A percentile compares a stretch with the other conserved stretches of the same genome.
These are phyloP conservation scores for Oncorhynchus clarkii DNA, from an alignment of 2,113 vertebrate genomes.

Conservation along the genomic window DNA sequence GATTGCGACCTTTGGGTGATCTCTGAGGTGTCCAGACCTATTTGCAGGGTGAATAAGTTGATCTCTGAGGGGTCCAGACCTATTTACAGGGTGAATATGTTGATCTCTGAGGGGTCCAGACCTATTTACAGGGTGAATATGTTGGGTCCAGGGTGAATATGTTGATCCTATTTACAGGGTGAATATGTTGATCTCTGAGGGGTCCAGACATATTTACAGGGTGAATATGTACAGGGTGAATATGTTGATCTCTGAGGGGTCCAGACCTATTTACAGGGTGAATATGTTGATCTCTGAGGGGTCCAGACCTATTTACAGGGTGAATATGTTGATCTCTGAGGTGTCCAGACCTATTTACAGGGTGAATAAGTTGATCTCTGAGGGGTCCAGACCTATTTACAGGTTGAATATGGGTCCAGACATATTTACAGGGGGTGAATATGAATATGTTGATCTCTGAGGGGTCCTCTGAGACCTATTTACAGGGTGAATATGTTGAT, in stretches of 20 bases:
- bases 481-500: conserved; percentile 76
- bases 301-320: conserved; percentile 72
- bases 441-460: conserved; percentile 78
- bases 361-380: conserved; percentile 77
- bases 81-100: conserved; percentile 72
- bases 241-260: conserved; percentile 79
- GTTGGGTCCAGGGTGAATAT: conserved; percentile 76
- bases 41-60: conserved; percentile 73
- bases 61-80: conserved; percentile 78
- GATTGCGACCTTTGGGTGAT: no score
- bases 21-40: conserved; percentile 76
- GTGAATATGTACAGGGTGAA: conserved; percentile 69
- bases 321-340: conserved; percentile 78
- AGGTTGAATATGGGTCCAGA: conserved; percentile 74
- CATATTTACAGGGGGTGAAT: conserved; percentile 70
- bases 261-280: conserved; percentile 70
- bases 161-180: conserved; percentile 75
- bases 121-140: conserved; percentile 71
- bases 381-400: conserved; percentile 75
- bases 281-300: conserved; percentile 80
- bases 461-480: conserved; percentile 75
- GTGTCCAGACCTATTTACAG: conserved; percentile 73
- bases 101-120: conserved; percentile 79
- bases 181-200: conserved; percentile 76
- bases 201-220: conserved; percentile 74